phyloP scores from a whole-genome alignment of 2,888 invertebrate species.

The Leucophenga montana region DNA sequence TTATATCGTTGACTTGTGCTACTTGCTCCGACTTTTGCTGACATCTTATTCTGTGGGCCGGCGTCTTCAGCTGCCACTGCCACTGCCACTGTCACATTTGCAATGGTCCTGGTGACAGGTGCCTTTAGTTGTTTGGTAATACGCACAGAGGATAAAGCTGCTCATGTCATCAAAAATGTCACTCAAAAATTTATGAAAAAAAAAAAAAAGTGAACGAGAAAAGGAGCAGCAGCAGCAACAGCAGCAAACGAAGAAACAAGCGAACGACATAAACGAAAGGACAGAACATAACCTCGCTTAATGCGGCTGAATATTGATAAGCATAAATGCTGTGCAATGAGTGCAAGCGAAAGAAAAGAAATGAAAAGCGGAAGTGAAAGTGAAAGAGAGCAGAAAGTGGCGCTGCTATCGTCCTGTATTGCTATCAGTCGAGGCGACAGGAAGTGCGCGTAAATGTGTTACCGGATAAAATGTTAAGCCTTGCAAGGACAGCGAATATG shows the following conservation, averaged over 20 bases:
- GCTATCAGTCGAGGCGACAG: constrained; percentile 58
- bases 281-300: constrained; percentile 56
- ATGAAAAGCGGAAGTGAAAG: constrained; percentile 15
- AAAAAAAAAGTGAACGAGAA: constrained; percentile 25
- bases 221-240: not conserved
- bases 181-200: constrained; percentile 68
- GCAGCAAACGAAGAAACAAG: not conserved
- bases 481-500: constrained; percentile 58
- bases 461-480: constrained; percentile 55
- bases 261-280: constrained; percentile 1
- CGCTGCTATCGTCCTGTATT: not conserved
- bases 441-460: constrained; percentile 62
- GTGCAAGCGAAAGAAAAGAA: not conserved
- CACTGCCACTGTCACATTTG: constrained; percentile 60
- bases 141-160: constrained; percentile 52
- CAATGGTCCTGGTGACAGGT: constrained; percentile 60
- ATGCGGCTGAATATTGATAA: constrained; percentile 62
- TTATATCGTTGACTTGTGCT: constrained; percentile 1
- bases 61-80: constrained; percentile 7
- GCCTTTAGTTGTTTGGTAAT: constrained; percentile 58
- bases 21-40: constrained; percentile 20
- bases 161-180: constrained; percentile 69
- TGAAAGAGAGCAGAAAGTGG: constrained; percentile 9
- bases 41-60: constrained; percentile 4
- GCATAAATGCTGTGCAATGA: constrained; percentile 25